Evolutionary conservation across 2,888 invertebrate species (phyloP).

Genomic region (Stegophylla sp.): DNA sequence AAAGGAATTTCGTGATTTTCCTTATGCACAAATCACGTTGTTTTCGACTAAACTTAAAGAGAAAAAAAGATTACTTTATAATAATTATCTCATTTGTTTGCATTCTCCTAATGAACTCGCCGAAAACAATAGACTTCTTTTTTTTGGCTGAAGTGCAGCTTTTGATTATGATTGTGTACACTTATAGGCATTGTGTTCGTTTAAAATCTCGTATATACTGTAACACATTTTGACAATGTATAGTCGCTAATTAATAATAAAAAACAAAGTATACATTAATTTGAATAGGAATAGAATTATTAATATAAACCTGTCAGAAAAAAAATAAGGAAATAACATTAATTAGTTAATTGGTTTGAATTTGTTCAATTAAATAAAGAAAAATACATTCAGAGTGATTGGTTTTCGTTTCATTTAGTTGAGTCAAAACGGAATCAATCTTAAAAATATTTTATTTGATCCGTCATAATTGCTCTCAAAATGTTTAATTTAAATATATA

Average conservation of each 20-base stretch:
- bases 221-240: neutral
- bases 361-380: neutral
- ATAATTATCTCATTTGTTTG: constrained; percentile 20
- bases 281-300: neutral
- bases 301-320: neutral
- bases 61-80: constrained; percentile 26
- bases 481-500: neutral
- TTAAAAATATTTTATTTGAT: neutral
- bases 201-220: neutral
- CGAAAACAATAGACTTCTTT: constrained; percentile 13
- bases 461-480: neutral
- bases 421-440: neutral
- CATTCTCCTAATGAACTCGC: constrained; percentile 10
- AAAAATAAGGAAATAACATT: neutral
- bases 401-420: neutral
- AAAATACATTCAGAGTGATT: neutral
- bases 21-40: neutral
- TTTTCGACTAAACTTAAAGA: neutral
- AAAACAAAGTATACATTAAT: neutral
- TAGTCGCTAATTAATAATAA: too few species aligned
- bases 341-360: too few species aligned
- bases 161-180: constrained; percentile 23
- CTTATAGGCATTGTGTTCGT: constrained; percentile 4
- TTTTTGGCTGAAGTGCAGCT: neutral
- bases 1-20: neutral